These are phyloP conservation scores for Melopsittacus undulatus DNA, from an alignment of 2,797 vertebrate species.

Conservation along the genomic window DNA sequence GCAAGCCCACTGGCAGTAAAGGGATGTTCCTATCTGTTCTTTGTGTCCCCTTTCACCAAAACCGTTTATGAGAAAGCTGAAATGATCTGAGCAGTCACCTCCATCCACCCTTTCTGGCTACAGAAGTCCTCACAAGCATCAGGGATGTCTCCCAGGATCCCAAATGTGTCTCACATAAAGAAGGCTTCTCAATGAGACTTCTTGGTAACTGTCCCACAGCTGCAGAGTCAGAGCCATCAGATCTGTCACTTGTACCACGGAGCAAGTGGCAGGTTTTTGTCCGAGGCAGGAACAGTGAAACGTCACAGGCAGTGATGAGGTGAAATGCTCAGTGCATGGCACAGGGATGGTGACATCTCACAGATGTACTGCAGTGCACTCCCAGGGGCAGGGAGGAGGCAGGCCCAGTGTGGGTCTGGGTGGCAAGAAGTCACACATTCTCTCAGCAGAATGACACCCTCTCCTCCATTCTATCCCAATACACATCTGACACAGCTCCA, in stretches of 20 bases:
- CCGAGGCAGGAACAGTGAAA: neutral
- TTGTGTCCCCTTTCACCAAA: neutral
- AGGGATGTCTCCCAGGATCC: neutral
- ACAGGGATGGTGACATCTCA: neutral
- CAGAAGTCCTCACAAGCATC: neutral
- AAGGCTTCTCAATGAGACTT: neutral
- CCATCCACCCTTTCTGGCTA: neutral
- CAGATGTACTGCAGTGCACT: fast-evolving
- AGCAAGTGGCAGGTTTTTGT: neutral
- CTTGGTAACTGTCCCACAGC: neutral
- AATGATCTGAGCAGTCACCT: neutral
- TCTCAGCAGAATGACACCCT: neutral
- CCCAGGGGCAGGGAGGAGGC: neutral
- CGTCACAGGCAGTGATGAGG: fast-evolving
- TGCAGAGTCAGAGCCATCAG: neutral
- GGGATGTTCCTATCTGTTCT: neutral
- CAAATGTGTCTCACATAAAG: neutral
- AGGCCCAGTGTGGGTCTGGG: neutral
- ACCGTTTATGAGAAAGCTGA: neutral
- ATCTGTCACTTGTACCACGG: neutral
- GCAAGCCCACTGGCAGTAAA: neutral
- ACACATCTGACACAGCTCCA: neutral
- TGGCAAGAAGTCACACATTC: neutral
- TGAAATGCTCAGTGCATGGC: neutral
- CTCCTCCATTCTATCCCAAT: neutral